A percentile compares a stretch with the other conserved stretches of the same genome.
phyloP scores from a whole-genome alignment of 2,797 vertebrate genomes.

The Loris lydekkerianus region DNA sequence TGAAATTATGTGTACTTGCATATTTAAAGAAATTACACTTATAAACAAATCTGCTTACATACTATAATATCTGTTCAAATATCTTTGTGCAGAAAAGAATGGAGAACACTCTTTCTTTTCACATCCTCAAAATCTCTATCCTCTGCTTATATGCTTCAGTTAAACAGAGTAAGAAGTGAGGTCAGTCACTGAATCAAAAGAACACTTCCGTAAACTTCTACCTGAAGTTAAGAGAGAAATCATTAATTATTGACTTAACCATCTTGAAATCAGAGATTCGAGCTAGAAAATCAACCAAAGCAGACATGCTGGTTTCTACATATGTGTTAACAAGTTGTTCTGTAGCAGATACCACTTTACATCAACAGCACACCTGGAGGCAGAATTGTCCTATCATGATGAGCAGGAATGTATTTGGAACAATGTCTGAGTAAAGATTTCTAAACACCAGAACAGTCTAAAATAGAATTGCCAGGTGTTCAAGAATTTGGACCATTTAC shows the following conservation, averaged over 20 bases:
- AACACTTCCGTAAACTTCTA: neutral
- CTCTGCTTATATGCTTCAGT: neutral
- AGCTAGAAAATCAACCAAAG: neutral
- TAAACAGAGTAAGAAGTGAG: neutral
- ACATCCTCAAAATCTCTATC: neutral
- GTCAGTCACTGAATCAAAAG: neutral
- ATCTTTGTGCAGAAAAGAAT: neutral
- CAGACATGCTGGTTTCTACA: neutral
- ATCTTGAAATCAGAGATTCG: neutral
- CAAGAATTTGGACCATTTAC: conserved; percentile 72
- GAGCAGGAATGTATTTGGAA: conserved; percentile 73
- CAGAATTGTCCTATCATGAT: neutral
- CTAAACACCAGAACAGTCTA: conserved; percentile 78
- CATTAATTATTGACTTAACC: neutral
- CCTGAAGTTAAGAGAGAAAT: conserved; percentile 29
- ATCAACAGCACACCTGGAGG: conserved; percentile 1
- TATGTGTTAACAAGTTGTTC: neutral
- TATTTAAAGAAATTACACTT: neutral
- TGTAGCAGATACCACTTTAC: rapidly evolving
- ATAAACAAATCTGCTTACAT: neutral
- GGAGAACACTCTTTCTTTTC: neutral
- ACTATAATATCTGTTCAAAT: neutral
- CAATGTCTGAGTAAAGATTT: conserved; percentile 75
- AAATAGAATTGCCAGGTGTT: conserved; percentile 80
- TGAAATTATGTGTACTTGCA: neutral